Base-by-base conservation (phyloP, 2,797 vertebrate genomes). In the Helarctos malayanus region DNA sequence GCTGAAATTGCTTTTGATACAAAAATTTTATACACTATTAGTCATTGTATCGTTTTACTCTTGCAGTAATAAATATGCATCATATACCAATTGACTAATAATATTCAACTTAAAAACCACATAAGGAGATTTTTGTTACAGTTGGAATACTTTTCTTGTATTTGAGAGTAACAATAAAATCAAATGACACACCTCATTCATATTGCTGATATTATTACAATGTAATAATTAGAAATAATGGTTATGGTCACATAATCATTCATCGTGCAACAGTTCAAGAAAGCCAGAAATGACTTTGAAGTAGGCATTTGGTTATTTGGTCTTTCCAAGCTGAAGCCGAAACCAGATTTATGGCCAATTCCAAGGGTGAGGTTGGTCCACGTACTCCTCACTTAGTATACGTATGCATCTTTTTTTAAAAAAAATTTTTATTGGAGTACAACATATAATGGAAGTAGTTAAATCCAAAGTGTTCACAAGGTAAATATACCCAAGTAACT, bases 81-180 rank as follows among this genome's bases (percentile, higher is more conserved):
- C 14, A 61, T 59, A 56, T 82, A 84, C 52, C 76, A 90, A 82
- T 73, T 84, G 61, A 85, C 18, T 84, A 81, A 86, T 86, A 49
- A 69, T 82, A 65, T 79, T 95, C 35, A 80, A 61, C 45, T 83
- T 79, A 69, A 52, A 86, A 89, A 87, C 76, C 45, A 35, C 27
- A 47, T 61, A 86, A 86, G 18, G 65, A 71, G 32, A 78, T 73
- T 95, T 95, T 94, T 47, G 19, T 61, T 69, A 73, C 0, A 76
- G 3, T 27, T 76, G 83, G 76, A 95, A 85, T 82, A 29, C 3
- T 29, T 89, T 47, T 71, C n/a, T 38, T 52, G 5, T 78, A 45
- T 73, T 92, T 88, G 23, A 95, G 95, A 94, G 45, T 56, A 95
- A 35, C 13, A 78, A 41, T 69, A 41, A 86, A 95, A 73, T 86